phyloP scores from a whole-genome alignment of 2,113 vertebrate genomes.

The Girardinichthys multiradiatus region DNA sequence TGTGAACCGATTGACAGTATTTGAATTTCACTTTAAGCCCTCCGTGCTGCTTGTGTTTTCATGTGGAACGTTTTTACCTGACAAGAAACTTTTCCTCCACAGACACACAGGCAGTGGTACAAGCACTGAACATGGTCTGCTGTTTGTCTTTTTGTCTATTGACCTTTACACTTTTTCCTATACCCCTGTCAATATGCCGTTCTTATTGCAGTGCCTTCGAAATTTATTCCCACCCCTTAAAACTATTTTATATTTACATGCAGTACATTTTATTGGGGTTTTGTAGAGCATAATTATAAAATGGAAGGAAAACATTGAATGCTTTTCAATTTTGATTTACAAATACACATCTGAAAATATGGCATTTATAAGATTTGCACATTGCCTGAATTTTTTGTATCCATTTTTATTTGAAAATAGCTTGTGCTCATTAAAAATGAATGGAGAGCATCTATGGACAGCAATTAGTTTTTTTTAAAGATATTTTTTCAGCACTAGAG shows the following conservation, averaged over 20 bases:
- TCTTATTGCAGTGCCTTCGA: not conserved
- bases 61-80: slow-evolving; percentile 61
- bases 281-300: too few species aligned
- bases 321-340: too few species aligned
- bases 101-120: slow-evolving; percentile 22
- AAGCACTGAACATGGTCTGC: not conserved
- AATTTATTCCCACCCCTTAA: too few species aligned
- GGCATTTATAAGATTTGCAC: too few species aligned
- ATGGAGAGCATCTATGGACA: too few species aligned
- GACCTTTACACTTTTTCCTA: slow-evolving; percentile 26
- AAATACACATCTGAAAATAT: too few species aligned
- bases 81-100: slow-evolving; percentile 20
- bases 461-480: too few species aligned
- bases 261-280: not conserved
- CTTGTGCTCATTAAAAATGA: too few species aligned
- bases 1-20: slow-evolving; percentile 61
- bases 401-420: too few species aligned
- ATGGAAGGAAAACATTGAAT: too few species aligned
- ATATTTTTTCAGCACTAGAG: too few species aligned
- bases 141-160: slow-evolving; percentile 42
- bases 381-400: too few species aligned
- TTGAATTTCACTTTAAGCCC: slow-evolving; percentile 74
- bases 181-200: slow-evolving; percentile 33
- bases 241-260: not conserved
- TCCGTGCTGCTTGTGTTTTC: slow-evolving; percentile 61